Conservation (phyloP, 2,797 vertebrate genomes). For the Parauchenoglanis punctatus region DNA sequence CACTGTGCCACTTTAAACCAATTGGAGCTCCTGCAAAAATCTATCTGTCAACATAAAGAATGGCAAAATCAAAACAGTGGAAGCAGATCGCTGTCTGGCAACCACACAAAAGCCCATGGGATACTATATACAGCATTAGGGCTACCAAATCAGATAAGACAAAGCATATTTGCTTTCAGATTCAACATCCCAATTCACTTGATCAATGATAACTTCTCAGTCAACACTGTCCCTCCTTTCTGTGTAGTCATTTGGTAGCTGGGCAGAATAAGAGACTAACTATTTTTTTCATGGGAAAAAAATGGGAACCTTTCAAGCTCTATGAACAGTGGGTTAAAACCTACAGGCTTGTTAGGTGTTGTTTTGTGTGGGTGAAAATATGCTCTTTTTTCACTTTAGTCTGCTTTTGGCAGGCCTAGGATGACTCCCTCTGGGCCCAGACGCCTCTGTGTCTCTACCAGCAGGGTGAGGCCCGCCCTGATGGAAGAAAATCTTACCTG, state of each 20-base stretch:
- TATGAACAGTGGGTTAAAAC: conserved; percentile 14
- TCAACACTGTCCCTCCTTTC: conserved; percentile 41
- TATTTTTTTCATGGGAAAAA: not conserved
- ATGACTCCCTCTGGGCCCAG: conserved; percentile 56
- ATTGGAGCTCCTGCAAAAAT: conserved; percentile 83
- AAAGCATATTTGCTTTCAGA: conserved; percentile 46
- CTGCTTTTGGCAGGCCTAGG: conserved; percentile 54
- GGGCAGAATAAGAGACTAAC: conserved; percentile 1
- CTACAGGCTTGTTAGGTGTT: conserved; percentile 32
- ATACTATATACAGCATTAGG: conserved; percentile 30
- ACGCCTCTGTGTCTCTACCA: conserved; percentile 67
- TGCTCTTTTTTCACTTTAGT: conserved; percentile 31
- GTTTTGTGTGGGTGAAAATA: conserved; percentile 44
- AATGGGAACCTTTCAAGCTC: conserved; percentile 5
- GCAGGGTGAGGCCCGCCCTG: conserved; percentile 60
- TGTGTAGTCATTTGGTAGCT: conserved; percentile 29
- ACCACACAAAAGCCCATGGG: conserved; percentile 26
- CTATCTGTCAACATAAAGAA: conserved; percentile 84
- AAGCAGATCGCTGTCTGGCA: conserved; percentile 40
- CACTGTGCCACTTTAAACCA: conserved; percentile 77
- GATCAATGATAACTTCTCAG: conserved; percentile 40
- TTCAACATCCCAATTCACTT: conserved; percentile 42
- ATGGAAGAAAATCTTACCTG: conserved; percentile 67
- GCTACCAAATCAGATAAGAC: conserved; percentile 48
- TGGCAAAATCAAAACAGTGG: conserved; percentile 75